phyloP scores from a whole-genome alignment of 2,113 vertebrate genomes.

The Callopanchax toddi region DNA sequence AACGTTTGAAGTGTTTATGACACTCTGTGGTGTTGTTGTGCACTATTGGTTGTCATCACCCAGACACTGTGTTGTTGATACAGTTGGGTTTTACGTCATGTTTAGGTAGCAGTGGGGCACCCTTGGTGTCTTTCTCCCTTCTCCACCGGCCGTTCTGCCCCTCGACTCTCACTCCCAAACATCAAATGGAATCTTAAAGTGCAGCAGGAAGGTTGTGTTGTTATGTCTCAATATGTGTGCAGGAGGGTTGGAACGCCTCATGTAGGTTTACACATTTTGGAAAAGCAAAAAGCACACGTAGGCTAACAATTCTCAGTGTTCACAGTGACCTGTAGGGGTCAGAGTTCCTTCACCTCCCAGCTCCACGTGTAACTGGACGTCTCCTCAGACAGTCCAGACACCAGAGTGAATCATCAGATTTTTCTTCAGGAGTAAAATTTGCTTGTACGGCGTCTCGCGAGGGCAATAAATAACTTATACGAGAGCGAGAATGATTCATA shows the following conservation, averaged over 20 bases:
- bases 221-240: not conserved
- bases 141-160: constrained; percentile 55
- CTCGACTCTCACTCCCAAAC: constrained; percentile 51
- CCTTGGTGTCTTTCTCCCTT: constrained; percentile 55
- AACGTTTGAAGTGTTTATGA: constrained; percentile 10
- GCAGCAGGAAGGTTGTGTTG: constrained; percentile 2
- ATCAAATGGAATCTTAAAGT: constrained; percentile 39
- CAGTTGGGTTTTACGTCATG: constrained; percentile 69
- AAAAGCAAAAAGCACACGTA: too few species aligned
- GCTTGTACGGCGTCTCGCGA: constrained; percentile 31
- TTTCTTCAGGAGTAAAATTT: constrained; percentile 27
- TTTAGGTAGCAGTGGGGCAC: constrained; percentile 69
- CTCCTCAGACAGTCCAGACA: constrained; percentile 27
- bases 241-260: too few species aligned
- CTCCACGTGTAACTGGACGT: constrained; percentile 29
- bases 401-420: constrained; percentile 24
- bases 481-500: constrained; percentile 60
- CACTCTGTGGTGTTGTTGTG: not conserved
- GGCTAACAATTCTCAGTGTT: constrained; percentile 24
- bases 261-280: too few species aligned
- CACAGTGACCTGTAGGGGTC: constrained; percentile 67
- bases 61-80: constrained; percentile 62
- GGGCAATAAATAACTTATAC: constrained; percentile 58
- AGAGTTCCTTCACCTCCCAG: constrained; percentile 54
- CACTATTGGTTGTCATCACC: constrained; percentile 47